A percentile compares a stretch with the other conserved stretches of the same genome.
Conservation (phyloP, 2,797 vertebrate genomes). For the Aythya fuligula region DNA sequence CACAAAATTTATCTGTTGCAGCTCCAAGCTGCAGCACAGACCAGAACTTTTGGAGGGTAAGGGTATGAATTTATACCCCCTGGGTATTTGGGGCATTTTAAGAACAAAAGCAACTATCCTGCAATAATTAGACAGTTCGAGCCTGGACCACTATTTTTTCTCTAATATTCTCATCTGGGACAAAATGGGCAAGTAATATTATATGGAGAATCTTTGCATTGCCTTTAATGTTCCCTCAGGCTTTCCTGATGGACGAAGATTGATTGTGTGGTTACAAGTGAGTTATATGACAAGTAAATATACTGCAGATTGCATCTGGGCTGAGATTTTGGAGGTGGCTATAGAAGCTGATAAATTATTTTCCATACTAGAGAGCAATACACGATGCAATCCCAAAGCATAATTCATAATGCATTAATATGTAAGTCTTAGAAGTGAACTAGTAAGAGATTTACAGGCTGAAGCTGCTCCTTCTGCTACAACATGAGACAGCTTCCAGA, state of each 20-base stretch:
- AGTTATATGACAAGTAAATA: conserved; percentile 34
- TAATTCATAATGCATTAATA: conserved; percentile 50
- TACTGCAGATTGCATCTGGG: neutral
- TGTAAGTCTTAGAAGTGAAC: conserved; percentile 36
- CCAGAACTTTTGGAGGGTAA: neutral
- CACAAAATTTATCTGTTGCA: neutral
- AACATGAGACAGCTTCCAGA: conserved; percentile 18
- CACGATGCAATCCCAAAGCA: neutral
- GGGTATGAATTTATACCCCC: neutral
- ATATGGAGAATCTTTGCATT: neutral
- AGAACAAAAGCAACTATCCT: neutral
- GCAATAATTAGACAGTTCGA: neutral
- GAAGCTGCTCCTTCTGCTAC: conserved; percentile 37
- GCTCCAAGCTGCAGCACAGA: neutral
- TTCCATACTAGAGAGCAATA: neutral
- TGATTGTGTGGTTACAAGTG: conserved; percentile 24
- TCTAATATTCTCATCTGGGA: neutral
- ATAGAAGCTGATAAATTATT: neutral
- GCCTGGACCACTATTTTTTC: neutral
- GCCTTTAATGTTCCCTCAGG: neutral
- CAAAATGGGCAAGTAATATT: neutral
- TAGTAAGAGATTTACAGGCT: conserved; percentile 55
- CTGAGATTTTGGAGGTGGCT: conserved; percentile 23
- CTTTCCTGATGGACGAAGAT: neutral
- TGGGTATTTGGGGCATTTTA: neutral